A percentile compares a stretch with the other conserved stretches of the same genome.
phyloP scores from a whole-genome alignment of 2,888 invertebrate species.

The Arctia plantaginis region DNA sequence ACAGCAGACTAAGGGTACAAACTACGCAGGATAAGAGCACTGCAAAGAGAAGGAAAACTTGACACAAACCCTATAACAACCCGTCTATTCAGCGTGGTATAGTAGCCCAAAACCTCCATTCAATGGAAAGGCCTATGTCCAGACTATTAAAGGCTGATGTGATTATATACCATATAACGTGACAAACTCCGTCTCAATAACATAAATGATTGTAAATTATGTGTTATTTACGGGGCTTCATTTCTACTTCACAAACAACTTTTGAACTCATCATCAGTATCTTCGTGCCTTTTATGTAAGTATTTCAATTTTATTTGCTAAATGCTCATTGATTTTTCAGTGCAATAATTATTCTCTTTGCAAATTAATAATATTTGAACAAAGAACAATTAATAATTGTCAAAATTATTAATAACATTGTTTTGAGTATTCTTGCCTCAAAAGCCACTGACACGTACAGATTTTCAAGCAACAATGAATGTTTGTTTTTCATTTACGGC shows the following conservation, averaged over 20 bases:
- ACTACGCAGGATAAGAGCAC: too few species aligned
- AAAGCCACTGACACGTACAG: not conserved
- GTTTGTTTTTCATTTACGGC: not conserved
- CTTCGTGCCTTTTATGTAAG: too few species aligned
- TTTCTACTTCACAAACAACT: not conserved
- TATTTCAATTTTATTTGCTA: too few species aligned
- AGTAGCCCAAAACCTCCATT: too few species aligned
- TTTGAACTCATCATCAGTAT: not conserved
- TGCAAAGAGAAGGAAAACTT: too few species aligned
- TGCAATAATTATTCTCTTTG: not conserved
- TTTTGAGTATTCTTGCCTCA: not conserved
- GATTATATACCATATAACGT: not conserved
- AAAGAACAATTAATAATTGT: not conserved
- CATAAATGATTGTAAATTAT: not conserved
- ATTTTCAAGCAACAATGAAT: not conserved
- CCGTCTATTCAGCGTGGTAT: too few species aligned
- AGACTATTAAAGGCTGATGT: too few species aligned
- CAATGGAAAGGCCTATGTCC: too few species aligned
- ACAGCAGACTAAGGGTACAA: too few species aligned
- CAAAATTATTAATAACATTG: not conserved
- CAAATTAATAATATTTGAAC: not conserved
- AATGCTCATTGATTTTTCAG: not conserved
- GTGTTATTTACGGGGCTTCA: not conserved
- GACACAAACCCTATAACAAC: too few species aligned
- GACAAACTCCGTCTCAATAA: not conserved